Percentiles rank a stretch among this genome's conserved stretches.
Evolutionary conservation across 2,113 vertebrate species (phyloP).

Genomic region (Camelus dromedarius): DNA sequence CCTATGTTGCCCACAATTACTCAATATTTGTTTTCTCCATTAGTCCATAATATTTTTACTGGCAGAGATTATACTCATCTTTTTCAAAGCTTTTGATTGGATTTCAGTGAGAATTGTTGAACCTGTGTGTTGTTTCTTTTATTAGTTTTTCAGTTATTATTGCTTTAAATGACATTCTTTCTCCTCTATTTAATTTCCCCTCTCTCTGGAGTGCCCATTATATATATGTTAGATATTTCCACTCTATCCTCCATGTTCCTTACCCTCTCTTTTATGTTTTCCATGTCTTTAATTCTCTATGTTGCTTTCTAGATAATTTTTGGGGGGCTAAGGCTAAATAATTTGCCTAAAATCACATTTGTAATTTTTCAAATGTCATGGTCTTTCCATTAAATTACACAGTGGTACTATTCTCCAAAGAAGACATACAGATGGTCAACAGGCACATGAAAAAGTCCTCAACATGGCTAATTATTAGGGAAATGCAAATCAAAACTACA

Average conservation of each 20-base stretch:
- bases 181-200: background rate
- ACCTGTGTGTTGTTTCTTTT: background rate
- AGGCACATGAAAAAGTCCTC: too few relatives aligned
- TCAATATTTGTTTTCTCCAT: background rate
- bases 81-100: background rate
- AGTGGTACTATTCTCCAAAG: background rate
- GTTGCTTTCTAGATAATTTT: background rate
- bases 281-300: background rate
- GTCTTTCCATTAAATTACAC: background rate
- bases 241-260: background rate
- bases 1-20: background rate
- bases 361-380: background rate
- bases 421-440: too few relatives aligned
- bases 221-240: background rate
- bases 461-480: too few relatives aligned
- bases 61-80: background rate
- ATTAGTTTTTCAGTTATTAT: background rate
- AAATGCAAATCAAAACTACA: too few relatives aligned
- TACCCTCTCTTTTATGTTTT: background rate
- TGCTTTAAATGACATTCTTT: background rate
- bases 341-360: background rate
- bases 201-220: background rate
- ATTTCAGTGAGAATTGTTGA: background rate
- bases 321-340: background rate
- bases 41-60: background rate